phyloP scores from a whole-genome alignment of 2,113 vertebrate species.

The Lycaon pictus region DNA sequence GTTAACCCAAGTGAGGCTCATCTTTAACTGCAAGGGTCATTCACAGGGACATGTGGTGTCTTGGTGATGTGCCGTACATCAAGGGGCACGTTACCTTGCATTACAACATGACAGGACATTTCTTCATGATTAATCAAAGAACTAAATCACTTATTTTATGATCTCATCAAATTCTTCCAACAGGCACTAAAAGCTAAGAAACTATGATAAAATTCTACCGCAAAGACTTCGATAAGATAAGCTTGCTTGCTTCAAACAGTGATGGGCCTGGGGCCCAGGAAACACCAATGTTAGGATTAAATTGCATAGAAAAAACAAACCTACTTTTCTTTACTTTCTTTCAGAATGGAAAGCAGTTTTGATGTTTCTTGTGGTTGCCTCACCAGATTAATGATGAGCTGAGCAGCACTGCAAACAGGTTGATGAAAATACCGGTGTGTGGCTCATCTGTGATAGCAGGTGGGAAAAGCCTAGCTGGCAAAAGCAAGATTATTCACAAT shows the following conservation, averaged over 20 bases:
- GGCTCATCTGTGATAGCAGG: neutral
- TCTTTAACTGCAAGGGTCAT: neutral
- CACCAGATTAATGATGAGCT: constrained; percentile 33
- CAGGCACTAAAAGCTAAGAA: neutral
- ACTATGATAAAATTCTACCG: neutral
- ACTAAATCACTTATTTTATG: neutral
- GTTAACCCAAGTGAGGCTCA: neutral
- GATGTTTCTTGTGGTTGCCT: constrained; percentile 18
- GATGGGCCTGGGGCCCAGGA: neutral
- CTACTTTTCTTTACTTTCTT: neutral
- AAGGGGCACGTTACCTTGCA: neutral
- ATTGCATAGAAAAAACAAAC: neutral
- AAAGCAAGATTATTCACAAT: neutral
- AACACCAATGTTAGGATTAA: neutral
- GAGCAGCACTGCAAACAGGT: neutral
- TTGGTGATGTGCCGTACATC: neutral
- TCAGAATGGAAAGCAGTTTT: constrained; percentile 29
- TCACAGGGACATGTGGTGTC: neutral
- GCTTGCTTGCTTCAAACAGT: neutral
- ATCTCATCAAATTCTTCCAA: constrained; percentile 36
- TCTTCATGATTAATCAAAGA: constrained; percentile 10
- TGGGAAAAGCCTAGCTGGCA: neutral
- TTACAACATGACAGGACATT: too few species aligned
- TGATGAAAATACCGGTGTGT: neutral
- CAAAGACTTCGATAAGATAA: neutral